Base-by-base conservation (phyloP, 2,113 vertebrate genomes). In the Mirounga angustirostris region DNA sequence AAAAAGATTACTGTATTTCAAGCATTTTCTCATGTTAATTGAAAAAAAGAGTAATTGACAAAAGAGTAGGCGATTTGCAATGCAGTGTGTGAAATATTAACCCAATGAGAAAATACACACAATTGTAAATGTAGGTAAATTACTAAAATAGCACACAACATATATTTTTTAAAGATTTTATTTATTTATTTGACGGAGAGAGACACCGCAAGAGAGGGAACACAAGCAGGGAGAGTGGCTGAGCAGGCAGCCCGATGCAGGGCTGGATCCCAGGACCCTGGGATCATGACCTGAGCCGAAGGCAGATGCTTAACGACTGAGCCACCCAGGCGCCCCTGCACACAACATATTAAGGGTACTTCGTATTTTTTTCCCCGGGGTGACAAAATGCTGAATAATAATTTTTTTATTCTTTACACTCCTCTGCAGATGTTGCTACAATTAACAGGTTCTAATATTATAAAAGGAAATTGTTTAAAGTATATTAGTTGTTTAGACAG, bases 61-160 rank as follows among this genome's bases (percentile, higher is more conserved):
- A 90, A 97, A 52, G 7, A 94, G 63, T 88, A 88, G 63, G 7
- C 65, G n/a, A 91, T 91, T 92, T 85, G 24, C 22, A 95, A 89
- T 91, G 63, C 2, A 24, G 10, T 9, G 28, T 43, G 10, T n/a
- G 71, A 76, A 91, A 78, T 93, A 73, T 73, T 65, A 91, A 80
- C 43, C 74, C 67, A 87, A 40, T 58, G 93, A 30, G 69, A 97
- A 96, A 63, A 56, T 54, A 58, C 15, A 69, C 7, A 30, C 4
- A 28, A 22, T 50, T 61, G 22, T 84, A 92, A 79, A 98, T 95
- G 30, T 13, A 52, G 50, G 59, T 78, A 67, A 95, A 93, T 30
- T 56, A 73, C 14, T 74, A 79, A 83, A 63, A 91, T 76, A 95
- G 90, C 30, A 88, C 69, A 83, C 5, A 81, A 84, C 40, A 16